Evolutionary conservation across 2,888 invertebrate species (phyloP), one percentile per base, ranked within the genome.

Genomic region (Drosophila ustulata): DNA sequence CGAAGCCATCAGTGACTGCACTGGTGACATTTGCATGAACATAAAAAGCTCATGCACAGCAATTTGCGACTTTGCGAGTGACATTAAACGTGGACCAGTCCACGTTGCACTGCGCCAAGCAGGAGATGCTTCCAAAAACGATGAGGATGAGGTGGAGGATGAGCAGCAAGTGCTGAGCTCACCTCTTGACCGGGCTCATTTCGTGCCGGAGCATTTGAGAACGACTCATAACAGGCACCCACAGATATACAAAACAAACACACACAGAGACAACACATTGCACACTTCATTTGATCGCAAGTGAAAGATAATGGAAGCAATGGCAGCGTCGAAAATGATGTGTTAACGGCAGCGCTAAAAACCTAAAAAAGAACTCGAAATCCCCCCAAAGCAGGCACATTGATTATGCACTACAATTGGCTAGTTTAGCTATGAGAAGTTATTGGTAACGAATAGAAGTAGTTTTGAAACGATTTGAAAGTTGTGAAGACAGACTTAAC

Each of bases 11-110:
- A 81, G 66, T 78, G 76, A 62, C 37, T 77, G 76, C 77, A 83
- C 61, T 81, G 84, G 75, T 81, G 82, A 89, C 86, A 86, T 86
- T 86, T 86, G 86, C 86, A 86, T 86, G 89, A 86, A 89, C 89
- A 89, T 89, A 89, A 88, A 89, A 87, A 84, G 90, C 90, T 87
- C 89, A 89, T 90, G 90, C 88, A 89, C 89, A 90, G 88, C 88
- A 89, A 88, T 90, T 90, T 90, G 88, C 82, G 81, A 89, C 88
- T 88, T 90, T 89, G 90, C 85, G 82, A 89, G 82, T 82, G 90
- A 89, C 82, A 89, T 88, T 82, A 80, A 89, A 88, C 88, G 88
- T 84, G 83, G 85, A 84, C 89, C 30, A 87, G 66, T 49, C 18
- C 56, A 47, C 75, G 70, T 56, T 13, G 30, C 52, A n/a, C 37